phyloP scores from a whole-genome alignment of 2,888 invertebrate species.

The Pedicia rivosa region DNA sequence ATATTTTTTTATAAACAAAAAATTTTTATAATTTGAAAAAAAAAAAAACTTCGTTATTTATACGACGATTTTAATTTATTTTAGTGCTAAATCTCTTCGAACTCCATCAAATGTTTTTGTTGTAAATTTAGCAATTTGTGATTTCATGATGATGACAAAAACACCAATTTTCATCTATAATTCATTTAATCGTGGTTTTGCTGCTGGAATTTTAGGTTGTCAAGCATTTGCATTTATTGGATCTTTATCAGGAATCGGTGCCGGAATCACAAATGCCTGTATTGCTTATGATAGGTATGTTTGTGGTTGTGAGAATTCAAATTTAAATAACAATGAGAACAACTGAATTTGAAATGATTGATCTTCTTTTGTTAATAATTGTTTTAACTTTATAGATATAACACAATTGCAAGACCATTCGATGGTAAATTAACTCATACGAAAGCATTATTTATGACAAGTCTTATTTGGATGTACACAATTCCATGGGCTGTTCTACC shows the following conservation, averaged over 20 bases:
- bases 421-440: slow-evolving; percentile 66
- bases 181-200: slow-evolving; percentile 62
- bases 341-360: neutral
- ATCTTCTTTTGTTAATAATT: neutral
- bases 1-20: too few species aligned
- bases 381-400: slow-evolving; percentile 21
- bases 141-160: slow-evolving; percentile 78
- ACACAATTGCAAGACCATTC: slow-evolving; percentile 66
- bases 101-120: slow-evolving; percentile 70
- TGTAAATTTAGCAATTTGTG: slow-evolving; percentile 64
- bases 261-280: slow-evolving; percentile 64
- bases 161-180: slow-evolving; percentile 75
- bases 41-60: too few species aligned
- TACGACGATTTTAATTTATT: neutral
- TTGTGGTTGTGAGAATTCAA: too few species aligned
- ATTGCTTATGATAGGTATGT: slow-evolving; percentile 64
- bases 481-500: slow-evolving; percentile 73
- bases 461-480: slow-evolving; percentile 57
- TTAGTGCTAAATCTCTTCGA: slow-evolving; percentile 25
- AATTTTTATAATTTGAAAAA: too few species aligned
- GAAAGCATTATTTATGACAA: slow-evolving; percentile 62
- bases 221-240: slow-evolving; percentile 63
- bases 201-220: slow-evolving; percentile 55
- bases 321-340: too few species aligned
- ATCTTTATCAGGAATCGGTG: slow-evolving; percentile 63